A percentile compares a stretch with the other conserved stretches of the same genome.
Evolutionary conservation across 1,140 invertebrate species (phyloP).

Genomic region (Euura saliciscinereae): DNA sequence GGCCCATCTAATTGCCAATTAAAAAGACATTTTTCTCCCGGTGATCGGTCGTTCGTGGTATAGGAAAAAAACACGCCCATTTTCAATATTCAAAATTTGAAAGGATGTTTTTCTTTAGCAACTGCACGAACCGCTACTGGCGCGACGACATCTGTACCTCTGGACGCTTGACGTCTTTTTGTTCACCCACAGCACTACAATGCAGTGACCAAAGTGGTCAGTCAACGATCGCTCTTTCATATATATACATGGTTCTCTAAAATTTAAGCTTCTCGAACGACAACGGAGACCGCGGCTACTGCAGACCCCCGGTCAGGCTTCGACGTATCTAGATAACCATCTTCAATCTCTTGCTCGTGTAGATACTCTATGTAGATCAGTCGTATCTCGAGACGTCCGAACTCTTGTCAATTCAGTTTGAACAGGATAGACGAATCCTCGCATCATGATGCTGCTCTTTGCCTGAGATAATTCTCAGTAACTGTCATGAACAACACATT

Average conservation of each 20-base stretch:
- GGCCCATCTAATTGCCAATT: constrained; percentile 57
- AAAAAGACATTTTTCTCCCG: constrained; percentile 53
- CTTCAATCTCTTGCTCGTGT: too few relatives aligned
- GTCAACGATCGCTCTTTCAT: not conserved
- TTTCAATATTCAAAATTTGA: too few relatives aligned
- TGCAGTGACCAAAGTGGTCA: not conserved
- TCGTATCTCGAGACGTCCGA: too few relatives aligned
- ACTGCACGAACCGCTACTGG: not conserved
- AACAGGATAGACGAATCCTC: too few relatives aligned
- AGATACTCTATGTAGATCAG: too few relatives aligned
- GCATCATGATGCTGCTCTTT: too few relatives aligned
- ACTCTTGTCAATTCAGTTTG: too few relatives aligned
- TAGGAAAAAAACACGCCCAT: not conserved
- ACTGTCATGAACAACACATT: too few relatives aligned
- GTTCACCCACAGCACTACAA: not conserved
- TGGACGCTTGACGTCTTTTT: not conserved
- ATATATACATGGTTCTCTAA: not conserved
- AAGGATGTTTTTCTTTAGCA: not conserved
- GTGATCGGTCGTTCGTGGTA: constrained; percentile 17
- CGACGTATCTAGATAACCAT: too few relatives aligned
- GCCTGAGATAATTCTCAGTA: too few relatives aligned
- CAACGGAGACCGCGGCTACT: too few relatives aligned
- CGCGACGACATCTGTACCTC: not conserved
- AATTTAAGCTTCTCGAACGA: not conserved
- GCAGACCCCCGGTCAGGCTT: too few relatives aligned